Evolutionary conservation across 2,113 vertebrate genomes (phyloP).

Genomic region (Sceloporus undulatus): DNA sequence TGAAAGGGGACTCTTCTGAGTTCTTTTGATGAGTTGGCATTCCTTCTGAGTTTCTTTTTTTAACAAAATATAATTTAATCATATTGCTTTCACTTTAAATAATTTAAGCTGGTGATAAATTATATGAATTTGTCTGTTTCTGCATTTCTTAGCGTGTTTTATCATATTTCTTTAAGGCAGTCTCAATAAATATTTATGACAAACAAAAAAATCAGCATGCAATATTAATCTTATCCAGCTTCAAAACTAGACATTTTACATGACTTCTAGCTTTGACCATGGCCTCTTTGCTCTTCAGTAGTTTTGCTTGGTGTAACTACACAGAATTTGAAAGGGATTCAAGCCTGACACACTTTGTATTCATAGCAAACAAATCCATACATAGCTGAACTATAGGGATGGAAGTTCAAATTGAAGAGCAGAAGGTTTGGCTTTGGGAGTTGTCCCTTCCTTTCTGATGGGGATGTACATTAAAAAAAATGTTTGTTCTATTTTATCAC

Average conservation of each 20-base stretch:
- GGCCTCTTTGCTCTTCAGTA: background rate
- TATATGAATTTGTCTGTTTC: conserved; percentile 51
- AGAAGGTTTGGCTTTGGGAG: background rate
- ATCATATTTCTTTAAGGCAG: conserved; percentile 30
- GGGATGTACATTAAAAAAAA: background rate
- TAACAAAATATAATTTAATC: conserved; percentile 33
- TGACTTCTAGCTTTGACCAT: background rate
- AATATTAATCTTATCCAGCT: conserved; percentile 43
- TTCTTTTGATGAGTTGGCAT: conserved; percentile 36
- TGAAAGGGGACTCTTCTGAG: background rate
- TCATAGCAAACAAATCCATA: background rate
- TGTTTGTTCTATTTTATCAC: background rate
- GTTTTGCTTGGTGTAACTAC: background rate
- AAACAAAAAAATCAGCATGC: conserved; percentile 32
- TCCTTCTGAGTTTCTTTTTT: conserved; percentile 30
- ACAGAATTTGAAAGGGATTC: background rate
- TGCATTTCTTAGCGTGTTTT: conserved; percentile 45
- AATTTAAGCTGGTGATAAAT: conserved; percentile 37
- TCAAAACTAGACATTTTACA: conserved; percentile 31
- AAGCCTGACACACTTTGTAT: background rate
- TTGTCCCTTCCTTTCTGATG: background rate
- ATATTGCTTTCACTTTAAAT: conserved; percentile 54
- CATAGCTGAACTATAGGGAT: background rate
- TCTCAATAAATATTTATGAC: conserved; percentile 34
- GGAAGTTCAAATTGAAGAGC: background rate